Evolutionary conservation across 2,113 vertebrate genomes (phyloP).

Genomic region (Sphaerodactylus townsendi): DNA sequence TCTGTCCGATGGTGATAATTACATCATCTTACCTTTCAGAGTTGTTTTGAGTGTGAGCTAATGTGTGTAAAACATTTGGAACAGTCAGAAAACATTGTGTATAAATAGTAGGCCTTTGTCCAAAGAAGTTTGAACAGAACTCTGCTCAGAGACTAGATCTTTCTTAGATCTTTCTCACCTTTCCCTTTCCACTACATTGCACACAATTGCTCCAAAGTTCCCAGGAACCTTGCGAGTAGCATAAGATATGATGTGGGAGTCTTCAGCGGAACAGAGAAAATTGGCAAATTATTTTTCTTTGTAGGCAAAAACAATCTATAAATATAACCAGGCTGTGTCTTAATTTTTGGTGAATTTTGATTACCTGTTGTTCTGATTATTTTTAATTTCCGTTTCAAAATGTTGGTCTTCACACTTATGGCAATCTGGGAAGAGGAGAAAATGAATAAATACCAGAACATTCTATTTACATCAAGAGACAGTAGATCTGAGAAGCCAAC

Average conservation of each 20-base stretch:
- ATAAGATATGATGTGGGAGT: too few species aligned
- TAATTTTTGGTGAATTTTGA: constrained; percentile 21
- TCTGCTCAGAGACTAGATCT: too few species aligned
- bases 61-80: background rate
- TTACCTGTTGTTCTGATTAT: constrained; percentile 74
- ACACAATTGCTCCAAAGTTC: too few species aligned
- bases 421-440: constrained; percentile 74
- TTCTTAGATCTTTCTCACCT: too few species aligned
- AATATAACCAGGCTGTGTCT: constrained; percentile 26
- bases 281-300: background rate
- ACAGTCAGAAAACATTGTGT: background rate
- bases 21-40: background rate
- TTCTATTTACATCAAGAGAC: constrained; percentile 39
- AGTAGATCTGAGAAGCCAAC: background rate
- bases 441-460: constrained; percentile 60
- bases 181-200: too few species aligned
- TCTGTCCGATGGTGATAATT: background rate
- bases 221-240: too few species aligned
- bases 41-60: background rate
- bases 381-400: constrained; percentile 66
- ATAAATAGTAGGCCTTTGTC: background rate
- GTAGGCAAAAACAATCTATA: background rate
- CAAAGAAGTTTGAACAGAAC: too few species aligned
- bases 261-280: too few species aligned
- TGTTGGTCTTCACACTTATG: constrained; percentile 66